Evolutionary conservation across 2,797 vertebrate genomes (phyloP), one percentile per base, ranked within the genome.

Genomic region (Pipistrellus nathusii): DNA sequence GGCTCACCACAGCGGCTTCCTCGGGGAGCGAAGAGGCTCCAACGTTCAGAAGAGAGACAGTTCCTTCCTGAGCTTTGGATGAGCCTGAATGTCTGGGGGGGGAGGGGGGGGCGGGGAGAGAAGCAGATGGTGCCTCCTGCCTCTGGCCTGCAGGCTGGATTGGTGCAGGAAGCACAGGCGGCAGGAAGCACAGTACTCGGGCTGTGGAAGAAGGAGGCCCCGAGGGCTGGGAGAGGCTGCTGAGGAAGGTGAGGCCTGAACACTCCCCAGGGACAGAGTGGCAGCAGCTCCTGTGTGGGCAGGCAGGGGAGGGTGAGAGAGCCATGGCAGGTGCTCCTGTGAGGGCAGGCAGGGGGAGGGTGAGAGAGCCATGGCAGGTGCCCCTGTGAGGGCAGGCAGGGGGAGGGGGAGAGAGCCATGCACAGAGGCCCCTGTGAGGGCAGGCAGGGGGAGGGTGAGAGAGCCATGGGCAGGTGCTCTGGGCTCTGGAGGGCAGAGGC

Each of bases 121-220:
- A 38, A 57, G 18, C 21, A 0, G 27, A 62, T 2, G 3, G 2
- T 0, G 0, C 25, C 30, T 2, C 25, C 30, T 2, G 0, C 38
- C 38, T 41, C 38, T 3, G 0, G 10, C 30, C 81, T 20, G 76
- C 0, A 0, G 55, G 72, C 35, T 9, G 80, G 13, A 20, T 0
- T 0, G 6, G 20, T 17, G 12, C 30, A 4, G 44, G 44, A 17
- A 13, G 46, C 8, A 14, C n/a, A 10, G 55, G 0, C 0, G 18
- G 83, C 17, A 41, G 51, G n/a, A n/a, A n/a, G 1, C 0, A 0
- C 5, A 38, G 53, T 0, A 12, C n/a, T 23, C 6, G 0, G 3
- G 53, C 9, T 21, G 6, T 17, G 18, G 25, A n/a, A 20, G 11
- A 8, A 35, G 48, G 77, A 17, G 69, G 20, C 6, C 64, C 27